These are phyloP conservation scores for Dendrolimus punctatus DNA, from an alignment of 1,140 invertebrate genomes.

Conservation along the genomic window DNA sequence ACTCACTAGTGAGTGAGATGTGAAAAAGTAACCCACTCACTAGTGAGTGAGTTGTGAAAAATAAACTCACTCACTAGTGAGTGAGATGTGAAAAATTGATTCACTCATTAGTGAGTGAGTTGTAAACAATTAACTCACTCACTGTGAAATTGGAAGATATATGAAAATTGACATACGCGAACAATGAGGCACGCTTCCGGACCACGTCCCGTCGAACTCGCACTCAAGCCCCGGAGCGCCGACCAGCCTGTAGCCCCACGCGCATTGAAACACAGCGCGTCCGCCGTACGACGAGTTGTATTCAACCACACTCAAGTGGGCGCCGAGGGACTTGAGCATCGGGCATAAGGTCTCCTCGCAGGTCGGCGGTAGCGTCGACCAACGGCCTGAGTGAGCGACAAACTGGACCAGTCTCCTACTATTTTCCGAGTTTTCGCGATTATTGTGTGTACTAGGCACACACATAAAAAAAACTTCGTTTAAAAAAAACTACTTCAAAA, in stretches of 20 bases:
- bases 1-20: no score
- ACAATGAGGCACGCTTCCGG: constrained; percentile 81
- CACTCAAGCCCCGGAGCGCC: constrained; percentile 84
- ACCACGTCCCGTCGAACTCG: constrained; percentile 84
- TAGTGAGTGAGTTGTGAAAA: no score
- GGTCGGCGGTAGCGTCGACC: constrained; percentile 81
- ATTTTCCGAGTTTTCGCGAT: no score
- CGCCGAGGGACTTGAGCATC: constrained; percentile 71
- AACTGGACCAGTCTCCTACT: no score
- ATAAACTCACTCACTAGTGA: no score
- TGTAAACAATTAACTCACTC: no score
- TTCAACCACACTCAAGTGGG: constrained; percentile 71
- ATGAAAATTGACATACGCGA: constrained; percentile 28
- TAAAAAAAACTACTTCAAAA: no score
- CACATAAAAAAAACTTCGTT: no score
- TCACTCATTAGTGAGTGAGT: no score
- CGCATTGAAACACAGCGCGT: constrained; percentile 84
- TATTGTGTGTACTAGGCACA: no score
- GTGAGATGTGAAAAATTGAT: no score
- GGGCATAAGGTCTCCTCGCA: constrained; percentile 85
- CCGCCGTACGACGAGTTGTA: constrained; percentile 74
- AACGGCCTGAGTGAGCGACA: constrained; percentile 73
- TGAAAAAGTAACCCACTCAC: no score
- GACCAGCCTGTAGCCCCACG: constrained; percentile 84
- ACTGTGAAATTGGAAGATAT: background rate